Base-by-base conservation (phyloP, 2,113 vertebrate genomes). In the Corydoras sp. region DNA sequence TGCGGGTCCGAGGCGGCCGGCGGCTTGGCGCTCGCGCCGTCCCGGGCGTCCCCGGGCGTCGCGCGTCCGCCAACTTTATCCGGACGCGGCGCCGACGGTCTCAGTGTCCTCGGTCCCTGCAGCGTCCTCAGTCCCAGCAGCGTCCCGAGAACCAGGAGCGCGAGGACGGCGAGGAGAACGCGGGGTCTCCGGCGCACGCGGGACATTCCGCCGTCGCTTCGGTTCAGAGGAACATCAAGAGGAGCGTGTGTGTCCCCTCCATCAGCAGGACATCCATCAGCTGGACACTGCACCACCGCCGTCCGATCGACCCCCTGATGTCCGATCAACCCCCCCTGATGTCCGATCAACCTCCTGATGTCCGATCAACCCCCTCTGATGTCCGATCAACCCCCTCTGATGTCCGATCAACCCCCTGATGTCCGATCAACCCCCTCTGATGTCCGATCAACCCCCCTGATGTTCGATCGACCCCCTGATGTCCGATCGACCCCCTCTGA, bases 91-190 rank as follows among this genome's bases (percentile, higher is more conserved):
- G 18, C 18, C 18, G 18, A 24, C 18, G 90, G 88, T 18, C 93
- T 94, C 58, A 94, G 86, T 55, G 18, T 24, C 18, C 18, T 24
- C 18, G 18, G 18, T 24, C 18, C 18, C 18, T 1, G 18, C 18
- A 24, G 18, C 18, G 18, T 24, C 18, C 91, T 81, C 71, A 95
- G 85, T 10, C 92, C 93, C 93, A 94, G 92, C 85, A 94, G 91
- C 15, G 93, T 93, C 30, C 93, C 93, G 73, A 95, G 92, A 15
- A 93, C 89, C 77, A 95, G 93, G 30, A 95, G 89, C 24, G 91
- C 89, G 80, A 94, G 92, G 65, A 95, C 85, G 76, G 94, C 91
- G 1, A 95, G 89, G 10, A 91, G 91, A 58, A 94, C 84, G 9
- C 90, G 89, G 29, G 91, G 91, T 49, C 90, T 93, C 77, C 89